These are phyloP conservation scores for Trachops cirrhosus DNA, from an alignment of 2,797 vertebrate species.

Conservation along the genomic window DNA sequence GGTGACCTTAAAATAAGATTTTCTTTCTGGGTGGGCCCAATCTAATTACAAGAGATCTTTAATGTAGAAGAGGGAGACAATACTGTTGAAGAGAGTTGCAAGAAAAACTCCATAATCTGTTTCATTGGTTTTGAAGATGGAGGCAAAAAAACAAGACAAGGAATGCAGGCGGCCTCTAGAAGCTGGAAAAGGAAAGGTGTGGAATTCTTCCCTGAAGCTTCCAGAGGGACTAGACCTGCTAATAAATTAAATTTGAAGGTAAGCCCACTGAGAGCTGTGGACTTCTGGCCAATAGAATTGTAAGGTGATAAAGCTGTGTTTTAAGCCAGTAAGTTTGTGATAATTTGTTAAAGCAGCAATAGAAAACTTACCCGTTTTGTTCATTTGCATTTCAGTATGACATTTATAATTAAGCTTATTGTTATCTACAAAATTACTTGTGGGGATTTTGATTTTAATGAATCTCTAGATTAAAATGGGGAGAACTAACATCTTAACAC, in stretches of 20 bases:
- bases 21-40: neutral
- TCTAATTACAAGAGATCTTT: neutral
- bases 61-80: neutral
- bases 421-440: neutral
- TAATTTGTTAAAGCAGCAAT: neutral
- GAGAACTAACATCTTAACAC: neutral
- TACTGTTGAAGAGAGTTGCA: neutral
- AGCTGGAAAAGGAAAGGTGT: neutral
- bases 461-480: neutral
- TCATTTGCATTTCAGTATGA: neutral
- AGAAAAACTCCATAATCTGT: neutral
- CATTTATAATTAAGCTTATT: neutral
- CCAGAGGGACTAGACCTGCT: too few species aligned
- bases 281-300: neutral
- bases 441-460: neutral
- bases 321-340: neutral
- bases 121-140: neutral
- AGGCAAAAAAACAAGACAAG: neutral
- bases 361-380: neutral
- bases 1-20: neutral
- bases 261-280: neutral
- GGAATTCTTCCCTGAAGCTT: fast-evolving
- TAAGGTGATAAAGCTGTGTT: neutral
- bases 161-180: neutral
- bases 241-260: neutral